A percentile compares a stretch with the other conserved stretches of the same genome.
Evolutionary conservation across 2,888 invertebrate genomes (phyloP).

Genomic region (Scaptodrosophila latifasciaeformis): DNA sequence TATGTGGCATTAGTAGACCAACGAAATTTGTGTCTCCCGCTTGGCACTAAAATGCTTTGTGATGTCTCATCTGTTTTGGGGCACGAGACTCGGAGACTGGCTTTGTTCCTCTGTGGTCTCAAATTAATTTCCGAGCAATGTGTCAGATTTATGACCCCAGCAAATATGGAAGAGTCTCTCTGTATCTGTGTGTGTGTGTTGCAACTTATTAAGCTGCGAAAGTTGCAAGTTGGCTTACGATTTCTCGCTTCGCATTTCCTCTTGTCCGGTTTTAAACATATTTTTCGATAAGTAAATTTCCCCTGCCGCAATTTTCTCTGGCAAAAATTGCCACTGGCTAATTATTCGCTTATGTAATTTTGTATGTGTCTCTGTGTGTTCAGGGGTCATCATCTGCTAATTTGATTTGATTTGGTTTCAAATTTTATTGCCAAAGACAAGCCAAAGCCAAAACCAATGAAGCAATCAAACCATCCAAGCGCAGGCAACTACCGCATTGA

Average conservation of each 20-base stretch:
- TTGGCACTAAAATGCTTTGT: conserved; percentile 56
- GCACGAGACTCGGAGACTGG: neutral
- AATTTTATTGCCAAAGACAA: too few species aligned
- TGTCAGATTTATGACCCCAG: conserved; percentile 35
- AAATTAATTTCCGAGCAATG: conserved; percentile 60
- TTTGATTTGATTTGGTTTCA: too few species aligned
- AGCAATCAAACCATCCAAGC: too few species aligned
- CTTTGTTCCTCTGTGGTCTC: conserved; percentile 33
- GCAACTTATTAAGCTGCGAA: too few species aligned
- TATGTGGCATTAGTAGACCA: conserved; percentile 20
- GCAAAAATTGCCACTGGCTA: neutral
- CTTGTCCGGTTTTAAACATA: conserved; percentile 23
- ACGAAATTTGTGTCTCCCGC: too few species aligned
- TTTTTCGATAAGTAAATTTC: neutral
- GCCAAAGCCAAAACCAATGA: too few species aligned
- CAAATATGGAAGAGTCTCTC: conserved; percentile 7
- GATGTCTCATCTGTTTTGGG: conserved; percentile 40
- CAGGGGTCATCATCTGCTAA: too few species aligned
- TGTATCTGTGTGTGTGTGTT: conserved; percentile 9
- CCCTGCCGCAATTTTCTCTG: neutral
- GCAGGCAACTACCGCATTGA: too few species aligned
- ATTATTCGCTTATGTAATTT: neutral
- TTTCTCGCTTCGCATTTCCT: too few species aligned
- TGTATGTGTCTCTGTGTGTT: too few species aligned
- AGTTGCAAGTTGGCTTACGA: neutral